Percentiles rank a stretch among this genome's conserved stretches.
These are phyloP conservation scores for Enteromius viviparus DNA, from an alignment of 2,797 vertebrate genomes.

Conservation along the genomic window DNA sequence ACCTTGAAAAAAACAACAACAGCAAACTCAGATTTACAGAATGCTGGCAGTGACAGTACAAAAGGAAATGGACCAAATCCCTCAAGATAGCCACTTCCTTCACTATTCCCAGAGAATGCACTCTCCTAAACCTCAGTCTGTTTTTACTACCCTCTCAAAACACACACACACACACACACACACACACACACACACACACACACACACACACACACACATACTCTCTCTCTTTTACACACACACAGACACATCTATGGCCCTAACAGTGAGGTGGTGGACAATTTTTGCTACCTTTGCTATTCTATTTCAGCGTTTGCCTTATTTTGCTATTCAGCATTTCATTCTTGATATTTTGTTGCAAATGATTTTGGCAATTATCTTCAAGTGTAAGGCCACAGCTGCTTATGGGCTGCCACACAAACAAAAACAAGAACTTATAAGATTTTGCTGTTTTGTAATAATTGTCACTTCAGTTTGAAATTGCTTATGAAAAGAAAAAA, in stretches of 20 bases:
- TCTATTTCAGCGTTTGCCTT: neutral
- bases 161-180: constrained; percentile 8
- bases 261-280: neutral
- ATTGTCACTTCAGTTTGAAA: neutral
- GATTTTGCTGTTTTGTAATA: neutral
- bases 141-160: neutral
- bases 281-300: constrained; percentile 1
- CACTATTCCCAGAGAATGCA: constrained; percentile 30
- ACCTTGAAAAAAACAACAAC: constrained; percentile 15
- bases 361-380: constrained; percentile 7
- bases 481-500: neutral
- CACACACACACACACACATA: neutral
- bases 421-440: neutral
- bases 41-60: neutral
- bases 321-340: constrained; percentile 7
- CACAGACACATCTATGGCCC: neutral
- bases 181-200: neutral
- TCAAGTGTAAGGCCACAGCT: neutral
- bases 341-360: constrained; percentile 5
- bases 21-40: constrained; percentile 18
- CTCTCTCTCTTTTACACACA: neutral
- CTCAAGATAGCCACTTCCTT: constrained; percentile 28
- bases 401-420: neutral
- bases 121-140: constrained; percentile 29
- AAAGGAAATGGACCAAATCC: constrained; percentile 43